Percentiles rank a stretch among this genome's conserved stretches.
Conservation (phyloP, 2,797 vertebrate species). For the Eulemur coronatus region DNA sequence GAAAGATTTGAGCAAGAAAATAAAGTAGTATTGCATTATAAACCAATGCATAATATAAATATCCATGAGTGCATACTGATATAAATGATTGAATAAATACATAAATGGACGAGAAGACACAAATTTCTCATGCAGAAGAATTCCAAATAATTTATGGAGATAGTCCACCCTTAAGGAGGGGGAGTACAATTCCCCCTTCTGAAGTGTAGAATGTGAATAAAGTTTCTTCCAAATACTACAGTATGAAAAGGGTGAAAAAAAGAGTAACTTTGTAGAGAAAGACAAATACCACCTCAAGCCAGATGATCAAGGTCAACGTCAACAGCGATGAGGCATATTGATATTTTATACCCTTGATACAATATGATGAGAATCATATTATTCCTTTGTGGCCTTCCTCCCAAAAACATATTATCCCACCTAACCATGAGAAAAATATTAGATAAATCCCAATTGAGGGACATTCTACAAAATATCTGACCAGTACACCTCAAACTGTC, state of each 20-base stretch:
- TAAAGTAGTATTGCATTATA: background rate
- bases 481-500: background rate
- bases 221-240: conserved; percentile 24
- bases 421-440: conserved; percentile 1
- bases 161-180: background rate
- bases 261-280: background rate
- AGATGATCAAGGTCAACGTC: conserved; percentile 20
- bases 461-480: background rate
- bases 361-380: background rate
- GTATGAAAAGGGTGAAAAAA: background rate
- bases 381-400: background rate
- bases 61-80: background rate
- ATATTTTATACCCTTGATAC: background rate
- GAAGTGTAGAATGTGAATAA: background rate
- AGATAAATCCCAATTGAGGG: background rate
- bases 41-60: background rate
- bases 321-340: background rate
- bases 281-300: background rate
- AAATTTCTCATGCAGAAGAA: background rate
- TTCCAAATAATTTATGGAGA: conserved; percentile 14
- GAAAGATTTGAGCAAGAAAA: background rate
- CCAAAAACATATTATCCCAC: background rate
- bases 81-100: background rate
- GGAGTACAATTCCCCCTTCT: background rate
- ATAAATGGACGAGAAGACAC: background rate